Evolutionary conservation across 1,140 invertebrate species (phyloP).

Genomic region (Neocloeon triangulifer): DNA sequence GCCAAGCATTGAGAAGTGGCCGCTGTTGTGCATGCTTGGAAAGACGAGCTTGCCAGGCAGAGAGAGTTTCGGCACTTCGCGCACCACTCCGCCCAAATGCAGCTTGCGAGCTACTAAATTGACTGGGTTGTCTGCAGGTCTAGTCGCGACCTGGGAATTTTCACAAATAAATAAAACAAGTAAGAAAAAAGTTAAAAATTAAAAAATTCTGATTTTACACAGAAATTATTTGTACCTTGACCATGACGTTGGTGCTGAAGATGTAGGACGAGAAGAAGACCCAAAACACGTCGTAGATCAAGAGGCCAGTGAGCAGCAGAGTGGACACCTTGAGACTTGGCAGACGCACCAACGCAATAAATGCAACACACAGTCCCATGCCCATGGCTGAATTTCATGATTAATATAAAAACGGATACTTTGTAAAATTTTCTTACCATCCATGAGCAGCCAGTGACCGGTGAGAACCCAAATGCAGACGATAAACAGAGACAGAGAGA

Average conservation of each 20-base stretch:
- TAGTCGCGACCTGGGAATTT: slow-evolving; percentile 39
- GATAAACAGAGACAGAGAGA: slow-evolving; percentile 75
- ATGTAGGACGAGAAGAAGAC: slow-evolving; percentile 97
- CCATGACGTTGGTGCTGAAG: slow-evolving; percentile 97
- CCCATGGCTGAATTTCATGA: slow-evolving; percentile 49
- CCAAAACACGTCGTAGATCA: slow-evolving; percentile 97
- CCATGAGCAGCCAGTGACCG: slow-evolving; percentile 94
- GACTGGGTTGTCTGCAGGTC: slow-evolving; percentile 90
- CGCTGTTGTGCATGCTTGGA: slow-evolving; percentile 83
- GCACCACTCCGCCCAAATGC: slow-evolving; percentile 63
- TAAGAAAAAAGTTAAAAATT: background rate
- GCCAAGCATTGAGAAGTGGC: slow-evolving; percentile 93
- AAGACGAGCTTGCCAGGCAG: slow-evolving; percentile 93
- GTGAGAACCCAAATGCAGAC: slow-evolving; percentile 93
- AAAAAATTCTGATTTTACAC: no score
- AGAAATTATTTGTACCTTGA: no score
- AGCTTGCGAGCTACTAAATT: slow-evolving; percentile 78
- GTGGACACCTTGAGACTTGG: slow-evolving; percentile 94
- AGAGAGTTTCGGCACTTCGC: slow-evolving; percentile 81
- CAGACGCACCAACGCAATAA: slow-evolving; percentile 86
- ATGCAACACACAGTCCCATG: slow-evolving; percentile 92
- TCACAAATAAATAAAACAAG: slow-evolving; percentile 8
- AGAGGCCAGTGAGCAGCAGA: slow-evolving; percentile 71
- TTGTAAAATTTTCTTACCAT: slow-evolving; percentile 31
- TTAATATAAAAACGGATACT: slow-evolving; percentile 4